Conservation (phyloP, 64 coral and sea anemone species). For the Cladopsammia gracilis region DNA sequence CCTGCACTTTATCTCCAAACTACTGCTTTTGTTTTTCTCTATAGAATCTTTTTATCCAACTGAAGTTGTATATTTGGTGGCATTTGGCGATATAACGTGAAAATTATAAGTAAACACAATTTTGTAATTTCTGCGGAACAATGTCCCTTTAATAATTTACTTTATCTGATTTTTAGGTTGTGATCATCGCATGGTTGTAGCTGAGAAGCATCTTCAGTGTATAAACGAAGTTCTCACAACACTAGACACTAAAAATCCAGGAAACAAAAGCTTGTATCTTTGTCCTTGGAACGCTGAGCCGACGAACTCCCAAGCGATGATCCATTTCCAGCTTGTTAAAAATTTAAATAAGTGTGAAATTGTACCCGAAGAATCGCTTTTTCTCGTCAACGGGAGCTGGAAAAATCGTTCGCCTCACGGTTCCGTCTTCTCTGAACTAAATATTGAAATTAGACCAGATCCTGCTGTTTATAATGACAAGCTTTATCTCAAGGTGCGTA, state of each 20-base stretch:
- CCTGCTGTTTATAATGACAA: not conserved
- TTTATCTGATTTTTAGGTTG: not conserved
- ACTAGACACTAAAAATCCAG: not conserved
- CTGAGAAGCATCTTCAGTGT: not conserved
- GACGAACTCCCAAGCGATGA: not conserved
- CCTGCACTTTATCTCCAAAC: no score
- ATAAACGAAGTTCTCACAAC: not conserved
- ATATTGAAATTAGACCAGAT: not conserved
- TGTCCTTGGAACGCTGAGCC: conserved; percentile 1
- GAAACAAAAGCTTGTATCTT: conserved; percentile 14
- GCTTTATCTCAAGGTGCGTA: conserved; percentile 23
- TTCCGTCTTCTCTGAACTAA: not conserved
- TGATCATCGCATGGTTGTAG: conserved; percentile 18
- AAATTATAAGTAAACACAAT: no score
- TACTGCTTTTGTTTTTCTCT: no score
- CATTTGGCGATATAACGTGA: no score
- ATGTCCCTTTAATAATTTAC: not conserved
- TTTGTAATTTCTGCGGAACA: no score
- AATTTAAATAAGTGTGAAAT: conserved; percentile 1
- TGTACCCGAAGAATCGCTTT: conserved; percentile 21
- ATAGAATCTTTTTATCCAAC: no score
- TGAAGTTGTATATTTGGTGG: no score
- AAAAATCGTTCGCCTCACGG: not conserved
- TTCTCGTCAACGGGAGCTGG: conserved; percentile 27
- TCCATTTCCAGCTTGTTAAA: not conserved